Base-by-base conservation (phyloP, 2,113 vertebrate species). In the Grantiella picta region DNA sequence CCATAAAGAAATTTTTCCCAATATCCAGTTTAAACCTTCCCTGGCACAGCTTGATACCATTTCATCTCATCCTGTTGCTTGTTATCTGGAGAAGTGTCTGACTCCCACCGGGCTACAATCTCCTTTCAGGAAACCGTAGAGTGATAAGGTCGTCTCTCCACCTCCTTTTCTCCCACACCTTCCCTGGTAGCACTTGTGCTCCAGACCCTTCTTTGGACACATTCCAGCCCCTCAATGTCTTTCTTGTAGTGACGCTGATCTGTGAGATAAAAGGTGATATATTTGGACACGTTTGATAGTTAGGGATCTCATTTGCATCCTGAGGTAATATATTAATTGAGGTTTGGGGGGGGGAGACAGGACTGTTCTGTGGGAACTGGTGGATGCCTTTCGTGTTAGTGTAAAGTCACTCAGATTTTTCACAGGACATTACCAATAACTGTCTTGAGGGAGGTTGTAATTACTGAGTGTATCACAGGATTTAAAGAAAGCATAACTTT, bases 71-170 rank as follows among this genome's bases (percentile, higher is more conserved):
- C 25, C 40, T 31, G 21, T 47, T 47, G 7, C n/a, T 54, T 49
- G 6, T 49, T 28, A 33, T 7, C 17, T 47, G 63, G 29, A 69
- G n/a, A 69, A 90, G 14, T 13, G 40, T 21, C 40, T 0, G 0
- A 15, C 11, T 5, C 28, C 16, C 16, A 27, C n/a, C 53, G 61
- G 13, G 13, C 29, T 47, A 23, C n/a, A 22, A 0, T 1, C 7
- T 82, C 61, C 29, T 69, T n/a, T 35, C 14, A 68, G 40, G 24
- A 5, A 31, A 20, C 1, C 24, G 19, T 40, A 40, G n/a, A 21
- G 42, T n/a, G 7, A 27, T 47, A 7, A 89, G 25, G 3, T 76
- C 61, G 60, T 44, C 38, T 60, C 40, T 69, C 24, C 69, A 9
- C 47, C 8, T 31, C 8, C 14, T 82, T 52, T 61, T 60, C 29